phyloP scores from a whole-genome alignment of 2,797 vertebrate genomes.

The Ctenopoma kingsleyae region DNA sequence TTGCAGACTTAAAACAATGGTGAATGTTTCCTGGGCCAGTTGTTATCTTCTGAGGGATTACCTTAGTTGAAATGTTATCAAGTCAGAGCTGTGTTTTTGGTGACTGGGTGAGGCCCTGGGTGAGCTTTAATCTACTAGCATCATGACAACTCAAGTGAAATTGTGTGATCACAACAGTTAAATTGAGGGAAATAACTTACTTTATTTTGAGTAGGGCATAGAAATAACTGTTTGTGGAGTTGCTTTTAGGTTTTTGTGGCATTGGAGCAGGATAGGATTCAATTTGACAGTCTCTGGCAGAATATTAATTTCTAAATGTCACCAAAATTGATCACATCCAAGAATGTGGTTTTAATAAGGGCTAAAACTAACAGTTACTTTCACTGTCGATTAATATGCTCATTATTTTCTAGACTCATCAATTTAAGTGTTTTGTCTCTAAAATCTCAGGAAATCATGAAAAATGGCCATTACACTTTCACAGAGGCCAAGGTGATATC shows the following conservation, averaged over 20 bases:
- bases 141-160: constrained; percentile 12
- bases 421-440: neutral
- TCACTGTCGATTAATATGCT: neutral
- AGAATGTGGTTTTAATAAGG: constrained; percentile 1
- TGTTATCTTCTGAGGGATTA: constrained; percentile 65
- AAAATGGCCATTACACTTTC: neutral
- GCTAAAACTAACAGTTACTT: neutral
- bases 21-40: constrained; percentile 57
- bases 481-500: neutral
- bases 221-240: neutral
- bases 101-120: constrained; percentile 20
- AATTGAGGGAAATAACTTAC: neutral
- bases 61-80: constrained; percentile 65
- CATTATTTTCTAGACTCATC: neutral
- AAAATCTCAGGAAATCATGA: neutral
- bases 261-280: neutral
- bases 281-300: neutral
- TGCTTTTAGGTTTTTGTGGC: neutral
- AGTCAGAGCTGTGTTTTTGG: constrained; percentile 36
- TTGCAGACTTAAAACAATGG: constrained; percentile 49
- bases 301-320: neutral
- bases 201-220: neutral
- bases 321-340: neutral
- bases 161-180: neutral
- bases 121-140: constrained; percentile 28